phyloP scores from a whole-genome alignment of 1,140 invertebrate genomes.

The Brachystomella parvula region DNA sequence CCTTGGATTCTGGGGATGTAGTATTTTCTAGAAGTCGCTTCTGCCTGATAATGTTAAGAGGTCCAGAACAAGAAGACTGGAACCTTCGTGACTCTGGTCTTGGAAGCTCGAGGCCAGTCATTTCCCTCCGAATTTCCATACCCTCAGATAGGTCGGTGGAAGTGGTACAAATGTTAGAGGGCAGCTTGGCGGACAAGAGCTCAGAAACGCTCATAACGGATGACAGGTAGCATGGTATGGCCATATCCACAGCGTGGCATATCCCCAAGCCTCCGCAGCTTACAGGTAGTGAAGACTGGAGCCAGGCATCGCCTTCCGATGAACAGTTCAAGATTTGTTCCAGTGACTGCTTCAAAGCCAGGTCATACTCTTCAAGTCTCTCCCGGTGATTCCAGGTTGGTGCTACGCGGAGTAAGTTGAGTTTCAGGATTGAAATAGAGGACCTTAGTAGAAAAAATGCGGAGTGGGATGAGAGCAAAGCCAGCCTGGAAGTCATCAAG shows the following conservation, averaged over 20 bases:
- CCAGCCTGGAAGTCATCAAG: background rate
- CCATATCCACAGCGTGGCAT: background rate
- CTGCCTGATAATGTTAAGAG: no score
- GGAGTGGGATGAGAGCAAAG: background rate
- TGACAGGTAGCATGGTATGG: no score
- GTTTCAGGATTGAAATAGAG: background rate
- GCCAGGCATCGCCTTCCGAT: background rate
- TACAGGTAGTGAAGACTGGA: conserved; percentile 8
- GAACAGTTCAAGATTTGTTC: background rate
- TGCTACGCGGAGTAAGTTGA: background rate
- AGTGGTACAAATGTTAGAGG: no score
- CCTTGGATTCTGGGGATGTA: no score
- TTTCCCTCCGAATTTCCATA: no score
- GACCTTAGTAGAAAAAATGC: conserved; percentile 5
- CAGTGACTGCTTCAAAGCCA: background rate
- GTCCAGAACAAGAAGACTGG: no score
- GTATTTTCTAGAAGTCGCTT: no score
- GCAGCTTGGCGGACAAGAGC: no score
- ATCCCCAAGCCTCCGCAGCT: conserved; percentile 7
- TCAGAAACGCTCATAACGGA: no score
- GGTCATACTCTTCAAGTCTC: background rate
- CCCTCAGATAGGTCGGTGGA: no score
- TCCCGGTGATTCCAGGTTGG: background rate
- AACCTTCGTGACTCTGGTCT: no score
- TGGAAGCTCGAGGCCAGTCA: no score